These are phyloP conservation scores for Riparia riparia DNA, from an alignment of 2,113 vertebrate species.

Conservation along the genomic window DNA sequence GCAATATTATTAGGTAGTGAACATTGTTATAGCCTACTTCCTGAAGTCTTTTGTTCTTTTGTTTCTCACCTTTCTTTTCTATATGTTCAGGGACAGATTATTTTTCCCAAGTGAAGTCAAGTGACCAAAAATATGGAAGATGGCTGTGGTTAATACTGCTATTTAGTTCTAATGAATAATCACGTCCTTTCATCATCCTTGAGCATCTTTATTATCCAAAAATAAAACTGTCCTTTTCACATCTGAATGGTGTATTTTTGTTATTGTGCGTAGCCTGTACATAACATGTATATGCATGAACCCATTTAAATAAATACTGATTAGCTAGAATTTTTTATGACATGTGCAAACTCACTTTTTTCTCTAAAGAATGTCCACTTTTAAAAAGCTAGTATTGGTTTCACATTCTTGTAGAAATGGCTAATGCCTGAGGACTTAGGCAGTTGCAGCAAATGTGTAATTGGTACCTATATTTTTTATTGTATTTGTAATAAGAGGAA, in stretches of 20 bases:
- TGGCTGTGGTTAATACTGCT: background rate
- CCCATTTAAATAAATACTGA: background rate
- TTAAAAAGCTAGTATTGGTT: background rate
- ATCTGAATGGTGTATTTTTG: background rate
- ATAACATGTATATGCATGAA: background rate
- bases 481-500: background rate
- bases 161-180: background rate
- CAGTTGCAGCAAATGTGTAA: background rate
- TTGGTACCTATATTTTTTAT: background rate
- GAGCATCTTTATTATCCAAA: background rate
- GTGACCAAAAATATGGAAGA: background rate
- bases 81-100: background rate
- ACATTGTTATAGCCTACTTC: background rate
- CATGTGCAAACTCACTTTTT: background rate
- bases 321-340: background rate
- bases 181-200: background rate
- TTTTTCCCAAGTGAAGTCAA: background rate
- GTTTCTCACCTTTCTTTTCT: background rate
- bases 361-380: background rate
- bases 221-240: background rate
- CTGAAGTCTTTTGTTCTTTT: background rate
- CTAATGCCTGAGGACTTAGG: background rate
- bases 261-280: background rate
- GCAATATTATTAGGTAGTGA: constrained; percentile 4
- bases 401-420: background rate